Percentiles rank a stretch among this genome's conserved stretches.
These are phyloP conservation scores for Orgyia antiqua DNA, from an alignment of 2,888 invertebrate genomes.

Conservation along the genomic window DNA sequence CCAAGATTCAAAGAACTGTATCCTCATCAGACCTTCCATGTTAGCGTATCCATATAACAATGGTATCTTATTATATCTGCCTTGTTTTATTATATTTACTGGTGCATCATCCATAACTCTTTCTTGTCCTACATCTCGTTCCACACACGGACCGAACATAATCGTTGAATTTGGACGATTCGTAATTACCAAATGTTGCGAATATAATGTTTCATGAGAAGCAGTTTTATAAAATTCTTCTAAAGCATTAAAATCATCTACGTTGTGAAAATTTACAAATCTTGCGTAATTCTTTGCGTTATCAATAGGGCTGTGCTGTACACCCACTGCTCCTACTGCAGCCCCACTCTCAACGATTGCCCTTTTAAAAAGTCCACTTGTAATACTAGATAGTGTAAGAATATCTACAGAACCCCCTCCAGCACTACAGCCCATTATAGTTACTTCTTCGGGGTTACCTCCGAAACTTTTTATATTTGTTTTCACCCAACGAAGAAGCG, in stretches of 20 bases:
- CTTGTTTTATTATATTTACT: slow-evolving; percentile 32
- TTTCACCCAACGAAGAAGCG: slow-evolving; percentile 42
- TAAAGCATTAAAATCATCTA: slow-evolving; percentile 28
- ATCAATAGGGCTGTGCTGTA: slow-evolving; percentile 35
- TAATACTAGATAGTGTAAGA: slow-evolving; percentile 31
- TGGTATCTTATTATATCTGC: slow-evolving; percentile 35
- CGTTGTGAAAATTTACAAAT: slow-evolving; percentile 22
- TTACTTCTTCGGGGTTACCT: slow-evolving; percentile 45
- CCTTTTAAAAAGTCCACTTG: slow-evolving; percentile 37
- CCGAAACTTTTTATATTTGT: slow-evolving; percentile 43
- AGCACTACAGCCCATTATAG: slow-evolving; percentile 39
- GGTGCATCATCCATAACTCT: slow-evolving; percentile 37
- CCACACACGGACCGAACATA: slow-evolving; percentile 31
- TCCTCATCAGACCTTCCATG: slow-evolving; percentile 33
- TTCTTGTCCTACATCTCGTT: slow-evolving; percentile 27
- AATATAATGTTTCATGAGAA: slow-evolving; percentile 2
- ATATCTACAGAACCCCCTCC: slow-evolving; percentile 39
- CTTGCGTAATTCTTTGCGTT: slow-evolving; percentile 33
- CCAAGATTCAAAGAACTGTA: slow-evolving; percentile 29
- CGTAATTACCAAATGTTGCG: neutral
- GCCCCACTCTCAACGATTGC: slow-evolving; percentile 39
- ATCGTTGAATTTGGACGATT: slow-evolving; percentile 6
- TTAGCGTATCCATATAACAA: slow-evolving; percentile 41
- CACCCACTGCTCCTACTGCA: slow-evolving; percentile 20
- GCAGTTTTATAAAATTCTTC: slow-evolving; percentile 17